Conservation (phyloP, 2,888 invertebrate species). For the Actias luna region DNA sequence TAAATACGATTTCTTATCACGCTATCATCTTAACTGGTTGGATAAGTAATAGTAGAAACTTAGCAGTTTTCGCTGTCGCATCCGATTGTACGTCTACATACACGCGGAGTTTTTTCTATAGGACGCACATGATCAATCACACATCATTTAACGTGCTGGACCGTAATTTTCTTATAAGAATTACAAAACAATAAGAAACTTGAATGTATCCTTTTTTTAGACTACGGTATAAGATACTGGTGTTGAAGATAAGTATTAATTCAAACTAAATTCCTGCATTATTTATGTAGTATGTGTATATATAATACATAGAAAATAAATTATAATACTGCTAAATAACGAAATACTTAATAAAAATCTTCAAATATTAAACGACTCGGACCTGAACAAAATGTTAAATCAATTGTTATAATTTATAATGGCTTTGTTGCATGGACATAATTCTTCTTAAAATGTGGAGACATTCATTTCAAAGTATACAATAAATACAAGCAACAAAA, state of each 20-base stretch:
- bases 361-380: background rate
- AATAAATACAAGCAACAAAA: too few relatives aligned
- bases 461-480: too few relatives aligned
- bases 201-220: background rate
- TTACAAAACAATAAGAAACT: background rate
- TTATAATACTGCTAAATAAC: background rate
- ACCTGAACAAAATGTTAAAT: background rate
- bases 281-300: background rate
- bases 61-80: background rate
- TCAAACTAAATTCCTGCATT: background rate
- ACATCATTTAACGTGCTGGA: background rate
- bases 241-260: background rate
- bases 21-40: background rate
- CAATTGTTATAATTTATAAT: background rate
- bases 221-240: background rate
- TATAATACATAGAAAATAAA: background rate
- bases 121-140: conserved; percentile 6
- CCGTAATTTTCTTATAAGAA: conserved; percentile 1
- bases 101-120: background rate
- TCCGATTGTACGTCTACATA: background rate
- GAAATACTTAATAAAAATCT: background rate
- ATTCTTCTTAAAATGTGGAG: too few relatives aligned
- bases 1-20: background rate
- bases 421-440: background rate
- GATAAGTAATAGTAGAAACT: conserved; percentile 1